A percentile compares a stretch with the other conserved stretches of the same genome.
These are phyloP conservation scores for Tauraco hartlaubi DNA, from an alignment of 2,797 vertebrate genomes.

Conservation along the genomic window DNA sequence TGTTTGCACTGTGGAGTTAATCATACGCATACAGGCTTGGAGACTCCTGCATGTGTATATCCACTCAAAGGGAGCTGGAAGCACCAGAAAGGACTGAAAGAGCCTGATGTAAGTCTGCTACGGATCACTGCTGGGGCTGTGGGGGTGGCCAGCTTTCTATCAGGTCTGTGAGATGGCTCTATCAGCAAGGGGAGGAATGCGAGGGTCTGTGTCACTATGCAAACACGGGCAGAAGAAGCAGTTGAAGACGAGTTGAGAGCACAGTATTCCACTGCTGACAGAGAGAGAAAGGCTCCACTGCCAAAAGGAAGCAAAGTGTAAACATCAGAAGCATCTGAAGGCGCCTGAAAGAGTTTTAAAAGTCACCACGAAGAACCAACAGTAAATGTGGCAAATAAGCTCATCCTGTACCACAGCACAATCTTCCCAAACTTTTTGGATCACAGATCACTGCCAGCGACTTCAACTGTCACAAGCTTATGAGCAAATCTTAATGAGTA, in stretches of 20 bases:
- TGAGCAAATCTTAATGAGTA: neutral
- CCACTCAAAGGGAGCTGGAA: constrained; percentile 16
- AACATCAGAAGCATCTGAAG: neutral
- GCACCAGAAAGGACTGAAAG: neutral
- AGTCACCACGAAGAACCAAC: neutral
- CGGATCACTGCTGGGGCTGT: neutral
- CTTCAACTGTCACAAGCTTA: neutral
- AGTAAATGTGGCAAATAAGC: neutral
- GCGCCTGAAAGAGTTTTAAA: neutral
- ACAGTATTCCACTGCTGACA: neutral
- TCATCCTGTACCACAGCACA: neutral
- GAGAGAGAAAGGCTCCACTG: neutral
- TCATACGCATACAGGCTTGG: neutral
- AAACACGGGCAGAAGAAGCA: neutral
- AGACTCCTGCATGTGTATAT: neutral
- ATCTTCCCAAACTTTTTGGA: neutral
- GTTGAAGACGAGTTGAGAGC: neutral
- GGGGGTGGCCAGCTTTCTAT: constrained; percentile 50
- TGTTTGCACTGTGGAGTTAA: constrained; percentile 47
- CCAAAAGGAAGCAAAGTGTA: neutral
- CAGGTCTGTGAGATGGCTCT: constrained; percentile 26
- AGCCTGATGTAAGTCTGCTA: neutral
- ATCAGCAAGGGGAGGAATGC: neutral
- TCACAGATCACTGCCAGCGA: neutral
- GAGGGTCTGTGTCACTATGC: neutral